phyloP scores from a whole-genome alignment of 1,140 invertebrate genomes.

The Lasioglossum baleicum region DNA sequence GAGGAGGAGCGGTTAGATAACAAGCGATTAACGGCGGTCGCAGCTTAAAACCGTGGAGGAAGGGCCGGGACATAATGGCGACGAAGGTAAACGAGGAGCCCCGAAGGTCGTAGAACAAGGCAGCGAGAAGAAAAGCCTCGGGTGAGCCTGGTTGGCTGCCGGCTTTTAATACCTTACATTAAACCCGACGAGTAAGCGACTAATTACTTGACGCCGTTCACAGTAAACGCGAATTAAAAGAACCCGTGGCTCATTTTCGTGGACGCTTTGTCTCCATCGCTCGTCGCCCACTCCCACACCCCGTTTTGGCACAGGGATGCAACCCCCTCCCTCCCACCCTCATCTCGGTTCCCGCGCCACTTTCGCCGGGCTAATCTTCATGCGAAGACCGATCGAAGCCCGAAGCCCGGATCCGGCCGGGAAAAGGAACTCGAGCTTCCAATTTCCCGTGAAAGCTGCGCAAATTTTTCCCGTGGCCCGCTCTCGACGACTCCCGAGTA shows the following conservation, averaged over 20 bases:
- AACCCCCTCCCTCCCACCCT: background rate
- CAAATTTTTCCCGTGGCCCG: no score
- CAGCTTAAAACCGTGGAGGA: conserved; percentile 63
- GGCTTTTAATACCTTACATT: conserved; percentile 69
- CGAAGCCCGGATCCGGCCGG: conserved; percentile 12
- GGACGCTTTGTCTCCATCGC: conserved; percentile 34
- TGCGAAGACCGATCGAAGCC: conserved; percentile 38
- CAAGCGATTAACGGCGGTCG: conserved; percentile 75
- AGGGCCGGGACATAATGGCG: conserved; percentile 63
- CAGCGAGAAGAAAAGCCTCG: conserved; percentile 50
- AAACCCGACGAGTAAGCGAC: conserved; percentile 73
- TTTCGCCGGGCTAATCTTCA: conserved; percentile 24
- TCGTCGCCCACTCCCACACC: background rate
- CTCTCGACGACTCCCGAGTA: background rate
- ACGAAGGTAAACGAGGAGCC: conserved; percentile 57
- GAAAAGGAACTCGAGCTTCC: conserved; percentile 3
- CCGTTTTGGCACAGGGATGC: no score
- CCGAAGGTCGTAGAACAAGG: conserved; percentile 56
- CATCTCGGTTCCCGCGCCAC: conserved; percentile 23
- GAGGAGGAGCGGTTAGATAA: conserved; percentile 72
- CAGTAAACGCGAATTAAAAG: conserved; percentile 79
- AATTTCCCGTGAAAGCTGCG: conserved; percentile 7
- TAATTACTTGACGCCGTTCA: conserved; percentile 79
- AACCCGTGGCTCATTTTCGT: conserved; percentile 54
- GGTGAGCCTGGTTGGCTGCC: conserved; percentile 37